These are phyloP conservation scores for Otus scops DNA, from an alignment of 2,797 vertebrate genomes.

Conservation along the genomic window DNA sequence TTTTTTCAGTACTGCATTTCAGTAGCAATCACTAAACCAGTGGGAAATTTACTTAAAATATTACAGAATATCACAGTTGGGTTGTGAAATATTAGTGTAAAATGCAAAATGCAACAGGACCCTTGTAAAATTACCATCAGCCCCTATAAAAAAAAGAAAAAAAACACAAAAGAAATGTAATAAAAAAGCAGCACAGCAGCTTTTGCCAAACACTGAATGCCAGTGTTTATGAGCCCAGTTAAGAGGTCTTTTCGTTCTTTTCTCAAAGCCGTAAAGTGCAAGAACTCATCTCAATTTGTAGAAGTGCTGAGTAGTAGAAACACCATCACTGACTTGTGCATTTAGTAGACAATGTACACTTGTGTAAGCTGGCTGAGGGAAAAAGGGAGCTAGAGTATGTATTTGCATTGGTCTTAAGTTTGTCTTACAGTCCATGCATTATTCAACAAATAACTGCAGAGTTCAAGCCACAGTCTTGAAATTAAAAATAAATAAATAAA, in stretches of 20 bases:
- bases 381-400: neutral
- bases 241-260: neutral
- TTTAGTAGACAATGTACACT: neutral
- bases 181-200: neutral
- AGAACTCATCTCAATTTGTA: neutral
- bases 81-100: neutral
- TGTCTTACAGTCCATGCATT: neutral
- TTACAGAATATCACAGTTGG: neutral
- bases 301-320: neutral
- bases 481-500: too few relatives aligned
- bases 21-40: neutral
- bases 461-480: neutral
- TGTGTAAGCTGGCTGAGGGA: neutral
- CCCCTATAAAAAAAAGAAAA: neutral
- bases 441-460: neutral
- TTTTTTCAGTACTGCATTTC: neutral
- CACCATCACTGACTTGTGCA: neutral
- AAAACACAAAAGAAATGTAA: neutral
- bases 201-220: neutral
- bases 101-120: neutral
- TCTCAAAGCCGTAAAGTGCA: neutral
- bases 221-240: neutral
- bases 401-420: neutral
- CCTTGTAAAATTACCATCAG: neutral
- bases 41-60: neutral